Percentiles rank a stretch among this genome's conserved stretches.
phyloP scores from a whole-genome alignment of 2,888 invertebrate genomes.

The Coelinius sp. region DNA sequence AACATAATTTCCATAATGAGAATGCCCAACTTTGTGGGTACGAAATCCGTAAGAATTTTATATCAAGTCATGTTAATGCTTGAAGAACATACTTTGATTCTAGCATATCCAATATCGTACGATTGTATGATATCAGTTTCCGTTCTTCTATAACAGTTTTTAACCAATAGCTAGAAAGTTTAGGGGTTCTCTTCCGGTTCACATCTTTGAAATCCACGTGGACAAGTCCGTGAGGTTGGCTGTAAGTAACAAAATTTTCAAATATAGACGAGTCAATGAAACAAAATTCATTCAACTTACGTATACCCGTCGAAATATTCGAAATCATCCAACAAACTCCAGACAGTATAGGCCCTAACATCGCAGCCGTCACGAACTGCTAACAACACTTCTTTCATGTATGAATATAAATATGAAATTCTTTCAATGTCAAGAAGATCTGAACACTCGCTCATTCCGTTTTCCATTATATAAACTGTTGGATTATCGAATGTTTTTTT shows the following conservation, averaged over 20 bases:
- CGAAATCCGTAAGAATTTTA: too few species aligned
- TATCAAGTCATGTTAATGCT: too few species aligned
- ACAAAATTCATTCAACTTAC: too few species aligned
- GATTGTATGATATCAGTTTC: too few species aligned
- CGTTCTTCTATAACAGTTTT: background rate
- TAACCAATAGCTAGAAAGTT: background rate
- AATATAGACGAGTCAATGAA: too few species aligned
- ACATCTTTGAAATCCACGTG: background rate
- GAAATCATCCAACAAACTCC: slow-evolving; percentile 79
- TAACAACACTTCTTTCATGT: slow-evolving; percentile 71
- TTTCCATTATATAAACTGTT: slow-evolving; percentile 67
- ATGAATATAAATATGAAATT: slow-evolving; percentile 61
- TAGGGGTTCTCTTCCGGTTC: background rate
- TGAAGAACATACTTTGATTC: too few species aligned
- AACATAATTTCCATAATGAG: too few species aligned
- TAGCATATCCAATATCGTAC: too few species aligned
- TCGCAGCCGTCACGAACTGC: slow-evolving; percentile 72
- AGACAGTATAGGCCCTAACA: slow-evolving; percentile 74
- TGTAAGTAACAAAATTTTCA: background rate
- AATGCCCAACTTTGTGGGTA: too few species aligned
- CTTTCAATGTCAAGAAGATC: slow-evolving; percentile 53
- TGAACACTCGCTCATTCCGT: slow-evolving; percentile 53
- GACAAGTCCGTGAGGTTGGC: background rate
- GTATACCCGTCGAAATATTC: slow-evolving; percentile 77
- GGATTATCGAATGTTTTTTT: slow-evolving; percentile 66